Evolutionary conservation across 2,888 invertebrate species (phyloP).

Genomic region (Synergus itoensis): DNA sequence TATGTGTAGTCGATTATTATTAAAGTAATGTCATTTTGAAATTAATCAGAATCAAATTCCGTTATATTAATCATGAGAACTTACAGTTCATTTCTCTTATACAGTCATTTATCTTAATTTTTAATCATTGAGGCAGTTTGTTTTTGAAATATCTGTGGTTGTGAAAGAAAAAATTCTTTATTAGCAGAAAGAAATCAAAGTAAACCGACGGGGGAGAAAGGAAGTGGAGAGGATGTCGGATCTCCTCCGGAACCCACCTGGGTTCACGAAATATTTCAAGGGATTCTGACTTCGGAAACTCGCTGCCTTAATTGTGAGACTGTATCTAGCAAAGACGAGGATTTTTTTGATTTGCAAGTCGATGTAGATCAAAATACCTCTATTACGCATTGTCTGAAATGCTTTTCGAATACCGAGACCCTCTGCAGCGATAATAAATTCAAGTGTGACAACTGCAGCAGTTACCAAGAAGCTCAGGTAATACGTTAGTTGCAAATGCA

Average conservation of each 20-base stretch:
- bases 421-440: conserved; percentile 99
- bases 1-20: too few species aligned
- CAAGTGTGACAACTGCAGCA: conserved; percentile 99
- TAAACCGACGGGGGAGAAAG: conserved; percentile 79
- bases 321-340: conserved; percentile 99
- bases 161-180: conserved; percentile 56
- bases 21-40: too few species aligned
- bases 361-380: conserved; percentile 99
- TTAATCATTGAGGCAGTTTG: neutral
- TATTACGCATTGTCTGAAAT: conserved; percentile 98
- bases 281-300: conserved; percentile 99
- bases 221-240: conserved; percentile 80
- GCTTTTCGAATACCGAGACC: conserved; percentile 99
- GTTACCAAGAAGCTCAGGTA: conserved; percentile 98
- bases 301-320: conserved; percentile 99
- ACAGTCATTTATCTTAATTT: neutral
- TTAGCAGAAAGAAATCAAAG: conserved; percentile 88
- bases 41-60: too few species aligned
- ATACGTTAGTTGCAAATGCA: conserved; percentile 28
- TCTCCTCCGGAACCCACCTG: conserved; percentile 93
- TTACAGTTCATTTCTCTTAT: neutral
- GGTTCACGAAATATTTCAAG: conserved; percentile 99
- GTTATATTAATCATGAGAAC: too few species aligned
- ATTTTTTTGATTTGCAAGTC: conserved; percentile 99
- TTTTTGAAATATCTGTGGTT: neutral